Conservation (phyloP, 2,113 vertebrate species). For the Delphinus delphis region DNA sequence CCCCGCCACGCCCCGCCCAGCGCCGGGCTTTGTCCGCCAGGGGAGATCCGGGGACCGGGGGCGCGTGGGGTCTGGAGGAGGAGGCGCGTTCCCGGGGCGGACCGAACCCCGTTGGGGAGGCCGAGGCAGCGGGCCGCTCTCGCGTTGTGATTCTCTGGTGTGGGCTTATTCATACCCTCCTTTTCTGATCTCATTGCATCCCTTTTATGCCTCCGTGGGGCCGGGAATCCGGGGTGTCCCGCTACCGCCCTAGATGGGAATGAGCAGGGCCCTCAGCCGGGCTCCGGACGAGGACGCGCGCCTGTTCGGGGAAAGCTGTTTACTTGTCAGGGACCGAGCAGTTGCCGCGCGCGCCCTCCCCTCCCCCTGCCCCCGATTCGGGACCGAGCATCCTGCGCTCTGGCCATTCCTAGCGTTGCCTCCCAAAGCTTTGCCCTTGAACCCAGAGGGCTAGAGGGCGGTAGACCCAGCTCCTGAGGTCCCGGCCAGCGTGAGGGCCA, state of each 20-base stretch:
- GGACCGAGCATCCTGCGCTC: constrained; percentile 24
- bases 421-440: constrained; percentile 62
- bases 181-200: not conserved
- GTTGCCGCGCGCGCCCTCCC: not conserved
- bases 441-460: not conserved
- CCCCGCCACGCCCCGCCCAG: constrained; percentile 40
- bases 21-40: constrained; percentile 54
- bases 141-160: not conserved
- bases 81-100: not conserved
- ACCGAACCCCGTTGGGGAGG: not conserved
- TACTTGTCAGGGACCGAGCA: constrained; percentile 36
- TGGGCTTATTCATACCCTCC: not conserved
- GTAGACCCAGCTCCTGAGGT: not conserved
- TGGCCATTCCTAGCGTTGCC: not conserved
- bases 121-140: not conserved
- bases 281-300: not conserved
- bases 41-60: not conserved
- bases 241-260: not conserved
- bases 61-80: not conserved
- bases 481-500: not conserved
- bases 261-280: not conserved
- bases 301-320: constrained; percentile 47
- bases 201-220: constrained; percentile 16
- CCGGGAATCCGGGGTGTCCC: not conserved
- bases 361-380: constrained; percentile 36